These are phyloP conservation scores for Enteromius unitaeniatus DNA, from an alignment of 2,797 vertebrate genomes.

Conservation along the genomic window DNA sequence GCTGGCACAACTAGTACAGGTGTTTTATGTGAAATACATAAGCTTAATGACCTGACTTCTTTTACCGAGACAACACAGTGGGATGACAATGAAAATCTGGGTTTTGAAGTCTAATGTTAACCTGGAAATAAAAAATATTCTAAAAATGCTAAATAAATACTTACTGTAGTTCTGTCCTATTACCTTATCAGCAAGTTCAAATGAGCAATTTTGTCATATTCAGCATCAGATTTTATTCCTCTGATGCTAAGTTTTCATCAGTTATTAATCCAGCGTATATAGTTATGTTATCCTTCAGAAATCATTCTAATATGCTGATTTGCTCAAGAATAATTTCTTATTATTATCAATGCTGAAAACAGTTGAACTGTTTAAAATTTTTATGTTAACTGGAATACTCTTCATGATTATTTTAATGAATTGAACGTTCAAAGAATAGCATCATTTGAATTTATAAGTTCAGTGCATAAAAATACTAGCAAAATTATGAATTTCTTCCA, in stretches of 20 bases:
- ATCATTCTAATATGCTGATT: not conserved
- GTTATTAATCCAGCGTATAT: not conserved
- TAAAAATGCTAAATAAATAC: not conserved
- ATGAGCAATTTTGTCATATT: not conserved
- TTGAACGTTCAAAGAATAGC: not conserved
- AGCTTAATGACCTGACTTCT: not conserved
- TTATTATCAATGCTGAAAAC: not conserved
- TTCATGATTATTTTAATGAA: not conserved
- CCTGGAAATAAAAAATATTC: not conserved
- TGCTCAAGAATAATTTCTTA: not conserved
- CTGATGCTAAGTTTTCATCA: not conserved
- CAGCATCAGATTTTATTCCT: not conserved
- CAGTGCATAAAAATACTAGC: no score
- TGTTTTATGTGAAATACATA: not conserved
- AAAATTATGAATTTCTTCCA: not conserved
- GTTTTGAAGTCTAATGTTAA: not conserved
- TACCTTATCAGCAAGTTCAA: not conserved
- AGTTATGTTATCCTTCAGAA: not conserved
- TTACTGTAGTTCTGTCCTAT: not conserved
- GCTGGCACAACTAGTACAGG: not conserved
- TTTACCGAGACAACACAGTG: not conserved
- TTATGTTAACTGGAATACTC: not conserved
- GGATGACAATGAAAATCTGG: not conserved
- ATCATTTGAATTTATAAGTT: not conserved
- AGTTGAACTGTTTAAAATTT: not conserved